Base-by-base conservation (phyloP, 2,113 vertebrate genomes). In the Hyperopisus bebe region DNA sequence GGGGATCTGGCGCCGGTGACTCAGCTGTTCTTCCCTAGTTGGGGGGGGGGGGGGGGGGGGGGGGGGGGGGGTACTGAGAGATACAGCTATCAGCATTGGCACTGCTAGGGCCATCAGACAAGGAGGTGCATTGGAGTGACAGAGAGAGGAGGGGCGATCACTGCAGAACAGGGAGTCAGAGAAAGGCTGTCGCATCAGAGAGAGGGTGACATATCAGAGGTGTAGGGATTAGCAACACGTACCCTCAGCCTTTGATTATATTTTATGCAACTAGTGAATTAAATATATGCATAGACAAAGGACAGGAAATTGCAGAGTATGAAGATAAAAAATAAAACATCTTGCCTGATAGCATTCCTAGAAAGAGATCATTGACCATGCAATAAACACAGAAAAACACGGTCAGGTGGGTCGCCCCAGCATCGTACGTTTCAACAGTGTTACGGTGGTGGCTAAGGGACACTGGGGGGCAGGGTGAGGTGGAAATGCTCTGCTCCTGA, bases 21-120 rank as follows among this genome's bases (percentile, higher is more conserved):
- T 62, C 21, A 62, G 24, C 55, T 62, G 21, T n/a, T n/a, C 95
- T 96, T 96, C 96, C 95, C 95, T 96, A 92, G 95, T 94, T 94
- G 95, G 94, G 13, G 50, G 15, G 50, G 46, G 44, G 44, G 93
- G 95, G 95, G 94, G 95, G 94, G 13, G 50, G 15, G 50, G 46
- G 44, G 44, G 44, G 44, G 93, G 95, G 95, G 94, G 95, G 94
- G 10, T 15, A 0, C 4, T 95, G 94, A 93, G 95, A 94, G 95
- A 95, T 95, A 94, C 94, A 95, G 95, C 94, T 95, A 95, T 95
- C 95, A 94, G 95, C 94, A 90, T 95, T 94, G 92, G 95, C 94
- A 92, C 94, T 95, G 93, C 95, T 95, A 93, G 93, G 88, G 94
- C 94, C 94, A 94, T 94, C 92, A 94, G 94, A 74, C 94, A 93